Evolutionary conservation across 2,113 vertebrate genomes (phyloP).

Genomic region (Calypte anna): DNA sequence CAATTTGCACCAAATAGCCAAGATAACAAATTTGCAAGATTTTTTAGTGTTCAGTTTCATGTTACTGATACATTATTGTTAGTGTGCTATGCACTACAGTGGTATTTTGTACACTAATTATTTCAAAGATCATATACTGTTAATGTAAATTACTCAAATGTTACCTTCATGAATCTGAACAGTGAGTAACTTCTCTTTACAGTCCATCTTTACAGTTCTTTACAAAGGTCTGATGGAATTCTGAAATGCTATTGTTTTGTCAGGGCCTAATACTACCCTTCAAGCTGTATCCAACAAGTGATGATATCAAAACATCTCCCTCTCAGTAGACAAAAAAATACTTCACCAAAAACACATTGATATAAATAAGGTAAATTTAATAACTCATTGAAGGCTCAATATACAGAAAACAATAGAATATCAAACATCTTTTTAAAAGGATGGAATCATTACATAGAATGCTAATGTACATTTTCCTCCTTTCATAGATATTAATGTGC

Average conservation of each 20-base stretch:
- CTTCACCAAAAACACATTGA: not conserved
- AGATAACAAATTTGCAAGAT: not conserved
- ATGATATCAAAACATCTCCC: not conserved
- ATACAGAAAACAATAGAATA: slow-evolving; percentile 20
- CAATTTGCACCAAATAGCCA: not conserved
- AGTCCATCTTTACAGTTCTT: not conserved
- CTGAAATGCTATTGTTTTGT: not conserved
- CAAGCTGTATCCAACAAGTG: not conserved
- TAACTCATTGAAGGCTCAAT: not conserved
- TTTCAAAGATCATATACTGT: not conserved
- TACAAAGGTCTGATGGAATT: not conserved
- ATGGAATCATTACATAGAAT: not conserved
- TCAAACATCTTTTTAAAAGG: not conserved
- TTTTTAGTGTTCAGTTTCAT: not conserved
- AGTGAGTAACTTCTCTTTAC: not conserved
- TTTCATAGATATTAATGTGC: not conserved
- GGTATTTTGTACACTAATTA: not conserved
- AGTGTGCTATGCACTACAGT: not conserved
- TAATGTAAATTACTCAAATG: not conserved
- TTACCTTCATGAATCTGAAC: not conserved
- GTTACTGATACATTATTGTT: not conserved
- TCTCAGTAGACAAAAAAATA: not conserved
- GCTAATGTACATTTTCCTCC: not conserved
- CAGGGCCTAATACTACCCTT: not conserved
- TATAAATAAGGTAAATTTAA: slow-evolving; percentile 38